These are phyloP conservation scores for Acleris sparsana DNA, from an alignment of 2,888 invertebrate species.

Conservation along the genomic window DNA sequence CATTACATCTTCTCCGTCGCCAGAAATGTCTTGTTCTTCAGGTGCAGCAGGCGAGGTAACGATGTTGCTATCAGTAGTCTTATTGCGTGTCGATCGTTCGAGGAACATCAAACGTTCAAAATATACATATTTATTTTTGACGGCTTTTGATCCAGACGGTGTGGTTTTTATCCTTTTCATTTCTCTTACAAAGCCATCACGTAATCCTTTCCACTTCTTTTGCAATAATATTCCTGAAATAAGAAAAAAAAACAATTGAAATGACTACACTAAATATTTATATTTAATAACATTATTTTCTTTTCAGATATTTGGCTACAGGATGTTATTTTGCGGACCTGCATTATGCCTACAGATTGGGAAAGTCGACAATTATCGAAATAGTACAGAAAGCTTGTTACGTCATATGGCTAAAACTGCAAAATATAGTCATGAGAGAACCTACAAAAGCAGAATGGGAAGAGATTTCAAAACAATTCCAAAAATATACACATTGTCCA, in stretches of 20 bases:
- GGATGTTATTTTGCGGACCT: constrained; percentile 19
- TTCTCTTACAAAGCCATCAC: constrained; percentile 36
- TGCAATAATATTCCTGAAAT: constrained; percentile 18
- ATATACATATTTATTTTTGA: constrained; percentile 36
- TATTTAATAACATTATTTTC: constrained; percentile 16
- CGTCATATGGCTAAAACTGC: constrained; percentile 13
- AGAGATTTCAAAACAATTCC: constrained; percentile 14
- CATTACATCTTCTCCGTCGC: constrained; percentile 39
- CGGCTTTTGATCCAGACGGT: constrained; percentile 38
- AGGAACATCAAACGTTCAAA: constrained; percentile 40
- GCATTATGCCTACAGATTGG: constrained; percentile 23
- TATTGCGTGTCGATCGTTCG: constrained; percentile 35
- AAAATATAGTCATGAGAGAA: constrained; percentile 21
- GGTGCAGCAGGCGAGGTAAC: constrained; percentile 32
- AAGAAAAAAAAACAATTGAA: constrained; percentile 21
- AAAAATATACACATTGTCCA: constrained; percentile 12
- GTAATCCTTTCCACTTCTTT: constrained; percentile 39
- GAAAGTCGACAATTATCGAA: constrained; percentile 12
- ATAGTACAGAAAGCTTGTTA: constrained; percentile 15
- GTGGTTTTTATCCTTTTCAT: constrained; percentile 36
- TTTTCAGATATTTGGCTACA: background rate
- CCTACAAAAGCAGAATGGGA: constrained; percentile 13
- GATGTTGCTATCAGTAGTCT: constrained; percentile 39
- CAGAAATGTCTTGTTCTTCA: constrained; percentile 30
- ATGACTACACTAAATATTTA: constrained; percentile 21